Evolutionary conservation across 2,888 invertebrate genomes (phyloP), one percentile per base, ranked within the genome.

Genomic region (Smittia sp.): DNA sequence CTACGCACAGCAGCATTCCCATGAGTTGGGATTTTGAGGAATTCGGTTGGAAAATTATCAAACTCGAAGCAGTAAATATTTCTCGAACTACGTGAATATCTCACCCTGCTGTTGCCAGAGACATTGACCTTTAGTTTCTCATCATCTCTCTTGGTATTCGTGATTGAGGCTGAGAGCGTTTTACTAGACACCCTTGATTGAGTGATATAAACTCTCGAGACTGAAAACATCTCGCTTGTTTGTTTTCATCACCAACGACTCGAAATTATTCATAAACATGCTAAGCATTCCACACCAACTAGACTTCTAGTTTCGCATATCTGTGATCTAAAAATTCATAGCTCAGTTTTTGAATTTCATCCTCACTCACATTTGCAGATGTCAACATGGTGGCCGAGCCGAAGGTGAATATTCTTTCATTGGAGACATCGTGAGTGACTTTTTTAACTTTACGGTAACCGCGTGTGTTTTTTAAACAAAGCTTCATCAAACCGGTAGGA

Each of bases 301-400:
- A n/a, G n/a, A n/a, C n/a, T n/a, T n/a, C n/a, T n/a, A n/a, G n/a
- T n/a, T n/a, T 32, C 32, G 9, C 3, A 32, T 9, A 32, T 32
- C 9, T 32, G 3, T 32, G 3, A 32, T 9, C 3, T 32, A 32
- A 32, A 32, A 32, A 9, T 32, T 32, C n/a, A n/a, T n/a, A n/a
- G 32, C 9, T 32, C 32, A 3, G 32, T 6, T 32, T 32, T 32
- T 3, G 32, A 32, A 9, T 9, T 32, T 32, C 3, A 32, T 9
- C 3, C 32, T 32, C 9, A 6, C 46, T 6, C 15, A 11, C n/a
- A 2, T 75, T 84, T 84, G 74, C 83, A 88, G 88, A 88, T 84
- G 88, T 89, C 77, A 89, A 89, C 81, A 86, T 89, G 86, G 88
- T 88, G 68, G 87, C 88, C 63, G 89, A 89, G 80, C 89, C 89